Base-by-base conservation (phyloP, 2,113 vertebrate genomes). In the Callorhinus ursinus region DNA sequence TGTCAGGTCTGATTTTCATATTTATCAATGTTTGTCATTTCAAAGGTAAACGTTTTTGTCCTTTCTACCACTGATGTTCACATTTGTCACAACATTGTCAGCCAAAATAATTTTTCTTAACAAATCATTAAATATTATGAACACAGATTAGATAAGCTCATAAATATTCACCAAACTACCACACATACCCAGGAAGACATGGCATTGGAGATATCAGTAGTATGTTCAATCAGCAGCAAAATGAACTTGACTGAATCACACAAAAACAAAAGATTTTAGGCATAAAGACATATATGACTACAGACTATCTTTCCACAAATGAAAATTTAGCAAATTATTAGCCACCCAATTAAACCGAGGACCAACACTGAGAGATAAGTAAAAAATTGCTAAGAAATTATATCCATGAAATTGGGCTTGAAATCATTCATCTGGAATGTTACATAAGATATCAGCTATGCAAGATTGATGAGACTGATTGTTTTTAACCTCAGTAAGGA, bases 131-230 rank as follows among this genome's bases (percentile, higher is more conserved):
- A 90, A 42, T 97, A 55, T n/a, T 95, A 72, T 96, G 81, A 65
- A 28, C 5, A 88, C 7, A 8, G 77, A 97, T 97, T 46, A 67
- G 55, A 77, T 97, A 96, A 55, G 74, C 55, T 98, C 95, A 92
- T 98, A 98, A 98, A 96, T 86, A 97, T 98, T 98, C 97, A 97
- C 94, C 96, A 96, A 96, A 63, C 53, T 69, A 90, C 79, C 26
- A 77, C 61, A 61, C n/a, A 1, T 31, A 96, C 67, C 36, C 74
- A 88, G 82, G 85, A 95, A 98, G 97, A 97, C 13, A 90, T 96
- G 93, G 96, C 96, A 96, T 76, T 96, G 94, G 97, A 98, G 98
- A 98, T 93, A 97, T 97, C 96, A 96, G 28, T 97, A 97, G 77
- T 95, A 85, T 94, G 81, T 98, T 98, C 96, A 96, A 98, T 97